phyloP scores from a whole-genome alignment of 2,888 invertebrate species.

The Germaria angustata region DNA sequence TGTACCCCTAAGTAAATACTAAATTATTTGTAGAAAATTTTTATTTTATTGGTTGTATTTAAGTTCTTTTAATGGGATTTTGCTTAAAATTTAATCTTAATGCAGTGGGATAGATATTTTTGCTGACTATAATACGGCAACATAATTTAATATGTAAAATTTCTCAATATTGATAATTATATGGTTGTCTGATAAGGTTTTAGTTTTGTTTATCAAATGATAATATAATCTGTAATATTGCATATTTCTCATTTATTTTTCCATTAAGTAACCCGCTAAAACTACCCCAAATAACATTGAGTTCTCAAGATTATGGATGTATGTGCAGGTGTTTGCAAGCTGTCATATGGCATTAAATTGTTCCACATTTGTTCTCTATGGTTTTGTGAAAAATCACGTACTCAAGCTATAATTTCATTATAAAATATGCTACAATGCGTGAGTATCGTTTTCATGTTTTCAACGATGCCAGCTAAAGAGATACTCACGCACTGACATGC shows the following conservation, averaged over 20 bases:
- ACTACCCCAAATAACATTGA: constrained; percentile 53
- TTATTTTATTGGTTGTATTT: neutral
- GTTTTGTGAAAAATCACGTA: constrained; percentile 69
- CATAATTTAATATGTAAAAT: too few relatives aligned
- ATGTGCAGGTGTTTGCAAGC: neutral
- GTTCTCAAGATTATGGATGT: constrained; percentile 30
- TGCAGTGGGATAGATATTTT: too few relatives aligned
- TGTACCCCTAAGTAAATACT: constrained; percentile 31
- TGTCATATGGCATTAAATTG: constrained; percentile 53
- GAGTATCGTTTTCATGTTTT: constrained; percentile 60
- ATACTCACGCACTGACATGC: constrained; percentile 38
- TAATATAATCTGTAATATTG: too few relatives aligned
- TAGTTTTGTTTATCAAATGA: too few relatives aligned
- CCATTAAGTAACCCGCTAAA: constrained; percentile 38
- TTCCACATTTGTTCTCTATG: constrained; percentile 46
- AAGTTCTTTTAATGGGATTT: neutral
- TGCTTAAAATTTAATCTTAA: neutral
- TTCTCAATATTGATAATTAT: too few relatives aligned
- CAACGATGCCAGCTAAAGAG: constrained; percentile 27
- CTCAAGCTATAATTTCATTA: constrained; percentile 68
- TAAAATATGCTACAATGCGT: constrained; percentile 68
- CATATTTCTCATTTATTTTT: constrained; percentile 19
- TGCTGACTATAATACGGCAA: too few relatives aligned
- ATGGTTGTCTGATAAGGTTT: too few relatives aligned
- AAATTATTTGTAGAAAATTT: constrained; percentile 1